phyloP scores from a whole-genome alignment of 37 sponge, comb jelly and placozoan species.

The Diacarnus erythraeanus region DNA sequence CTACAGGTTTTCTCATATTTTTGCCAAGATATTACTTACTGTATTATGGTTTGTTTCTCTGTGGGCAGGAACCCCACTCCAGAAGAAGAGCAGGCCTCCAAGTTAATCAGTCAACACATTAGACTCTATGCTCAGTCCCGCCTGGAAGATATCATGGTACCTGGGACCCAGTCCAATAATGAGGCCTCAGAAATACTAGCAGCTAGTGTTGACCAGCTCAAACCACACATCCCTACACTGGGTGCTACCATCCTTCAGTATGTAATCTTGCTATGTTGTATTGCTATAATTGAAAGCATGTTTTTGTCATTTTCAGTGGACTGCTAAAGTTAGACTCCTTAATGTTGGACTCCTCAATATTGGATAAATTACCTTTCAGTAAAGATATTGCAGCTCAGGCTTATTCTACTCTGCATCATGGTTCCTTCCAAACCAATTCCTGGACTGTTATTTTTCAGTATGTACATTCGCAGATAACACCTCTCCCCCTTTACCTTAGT shows the following conservation, averaged over 20 bases:
- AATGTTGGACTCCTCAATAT: slow-evolving; percentile 40
- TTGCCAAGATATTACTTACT: no score
- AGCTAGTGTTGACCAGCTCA: slow-evolving; percentile 13
- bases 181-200: background rate
- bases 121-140: background rate
- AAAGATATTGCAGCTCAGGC: slow-evolving; percentile 49
- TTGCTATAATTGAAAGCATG: background rate
- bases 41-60: no score
- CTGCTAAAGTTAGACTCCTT: slow-evolving; percentile 18
- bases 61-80: slow-evolving; percentile 2
- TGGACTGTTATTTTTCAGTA: slow-evolving; percentile 83
- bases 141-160: background rate
- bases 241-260: slow-evolving; percentile 22
- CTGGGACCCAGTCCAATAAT: slow-evolving; percentile 12
- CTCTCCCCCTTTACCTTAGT: no score
- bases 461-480: no score
- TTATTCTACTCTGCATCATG: slow-evolving; percentile 46
- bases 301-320: slow-evolving; percentile 3
- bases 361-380: slow-evolving; percentile 65
- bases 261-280: background rate
- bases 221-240: slow-evolving; percentile 9
- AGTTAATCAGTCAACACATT: slow-evolving; percentile 1
- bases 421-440: slow-evolving; percentile 51
- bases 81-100: slow-evolving; percentile 29
- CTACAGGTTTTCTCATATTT: no score